Conservation (phyloP, 2,797 vertebrate genomes). For the Taeniopygia guttata region DNA sequence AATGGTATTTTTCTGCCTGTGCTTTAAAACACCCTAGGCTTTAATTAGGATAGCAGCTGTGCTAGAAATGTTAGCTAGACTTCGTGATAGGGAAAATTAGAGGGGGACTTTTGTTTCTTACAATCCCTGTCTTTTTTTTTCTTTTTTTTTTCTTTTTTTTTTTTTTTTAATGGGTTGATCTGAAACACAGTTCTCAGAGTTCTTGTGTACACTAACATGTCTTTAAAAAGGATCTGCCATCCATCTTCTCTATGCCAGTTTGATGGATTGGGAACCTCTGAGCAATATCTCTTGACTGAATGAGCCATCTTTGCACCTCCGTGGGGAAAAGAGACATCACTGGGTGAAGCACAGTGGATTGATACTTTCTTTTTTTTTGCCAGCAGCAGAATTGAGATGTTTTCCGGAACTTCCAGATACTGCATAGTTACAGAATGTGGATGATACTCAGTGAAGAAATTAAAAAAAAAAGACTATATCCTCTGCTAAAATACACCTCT, state of each 20-base stretch:
- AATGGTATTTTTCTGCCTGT: constrained; percentile 12
- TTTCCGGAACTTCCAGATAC: background rate
- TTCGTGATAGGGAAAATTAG: background rate
- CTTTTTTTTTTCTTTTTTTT: background rate
- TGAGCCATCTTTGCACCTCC: constrained; percentile 24
- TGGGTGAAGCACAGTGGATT: background rate
- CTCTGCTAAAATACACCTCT: background rate
- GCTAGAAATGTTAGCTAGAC: background rate
- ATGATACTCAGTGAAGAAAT: background rate
- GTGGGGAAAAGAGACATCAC: background rate
- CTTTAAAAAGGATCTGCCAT: constrained; percentile 42
- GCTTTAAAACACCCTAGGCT: constrained; percentile 28
- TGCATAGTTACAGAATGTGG: background rate
- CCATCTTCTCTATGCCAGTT: constrained; percentile 32
- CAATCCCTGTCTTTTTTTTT: background rate
- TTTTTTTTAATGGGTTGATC: background rate
- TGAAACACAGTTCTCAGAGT: constrained; percentile 20
- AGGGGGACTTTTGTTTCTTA: background rate
- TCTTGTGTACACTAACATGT: constrained; percentile 29
- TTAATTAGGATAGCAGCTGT: constrained; percentile 34
- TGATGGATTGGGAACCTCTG: constrained; percentile 60
- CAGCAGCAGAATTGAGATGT: background rate
- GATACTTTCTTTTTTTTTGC: background rate
- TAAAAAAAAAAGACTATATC: background rate
- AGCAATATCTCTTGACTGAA: constrained; percentile 44